Evolutionary conservation across 2,888 invertebrate genomes (phyloP), one percentile per base, ranked within the genome.

Genomic region (Pteria penguin): DNA sequence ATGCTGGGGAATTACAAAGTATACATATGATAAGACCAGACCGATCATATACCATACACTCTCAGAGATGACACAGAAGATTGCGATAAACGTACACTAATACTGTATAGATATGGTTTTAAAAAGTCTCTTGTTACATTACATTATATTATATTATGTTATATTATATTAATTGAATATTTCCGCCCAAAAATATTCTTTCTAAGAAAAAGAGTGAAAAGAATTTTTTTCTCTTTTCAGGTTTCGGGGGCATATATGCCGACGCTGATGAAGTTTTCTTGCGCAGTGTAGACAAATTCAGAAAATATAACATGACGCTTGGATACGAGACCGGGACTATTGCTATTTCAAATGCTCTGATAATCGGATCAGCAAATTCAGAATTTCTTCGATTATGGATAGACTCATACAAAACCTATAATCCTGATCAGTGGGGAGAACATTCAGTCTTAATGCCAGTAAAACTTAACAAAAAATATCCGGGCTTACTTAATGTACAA

Each of bases 201-300:
- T n/a, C n/a, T n/a, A n/a, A n/a, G n/a, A n/a, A n/a, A n/a, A n/a
- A n/a, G n/a, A n/a, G n/a, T n/a, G n/a, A n/a, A n/a, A n/a, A n/a
- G n/a, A n/a, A n/a, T n/a, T n/a, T n/a, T n/a, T n/a, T n/a, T n/a
- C n/a, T n/a, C n/a, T n/a, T n/a, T n/a, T n/a, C 58, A 72, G 72
- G 58, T 29, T 66, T 57, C 24, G 72, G 72, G 0, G 72, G 72
- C 3, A 45, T 72, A 57, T 72, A 72, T 27, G 4, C 58, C 8
- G 72, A 72, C 29, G 55, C 66, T 11, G 72, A 72, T 45, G 29
- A 60, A 22, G n/a, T 58, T 36, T 27, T 72, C 14, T 45, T 72
- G 5, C 55, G 58, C 22, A 36, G 55, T 14, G 4, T 66, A 8
- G 27, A 29, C 27, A 29, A 26, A 22, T 27, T 72, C 22, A 54